phyloP scores from a whole-genome alignment of 2,797 vertebrate genomes.

The Pangasius mekongensis region DNA sequence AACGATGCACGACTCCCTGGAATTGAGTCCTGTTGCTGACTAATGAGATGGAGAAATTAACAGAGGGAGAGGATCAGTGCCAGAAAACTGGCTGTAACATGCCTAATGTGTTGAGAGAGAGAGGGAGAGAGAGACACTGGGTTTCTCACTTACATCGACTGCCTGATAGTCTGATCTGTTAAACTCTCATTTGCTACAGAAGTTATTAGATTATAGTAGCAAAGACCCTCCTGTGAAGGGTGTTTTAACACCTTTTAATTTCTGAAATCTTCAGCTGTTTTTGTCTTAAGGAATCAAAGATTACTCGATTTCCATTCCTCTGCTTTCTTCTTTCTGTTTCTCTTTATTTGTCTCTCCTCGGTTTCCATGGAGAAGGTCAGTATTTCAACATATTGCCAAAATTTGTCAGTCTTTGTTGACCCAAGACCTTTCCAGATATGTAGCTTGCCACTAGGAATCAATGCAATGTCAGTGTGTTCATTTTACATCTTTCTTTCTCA shows the following conservation, averaged over 20 bases:
- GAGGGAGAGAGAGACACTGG: conserved; percentile 11
- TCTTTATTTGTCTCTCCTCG: background rate
- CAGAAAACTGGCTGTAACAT: conserved; percentile 43
- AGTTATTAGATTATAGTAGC: conserved; percentile 20
- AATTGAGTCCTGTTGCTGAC: conserved; percentile 46
- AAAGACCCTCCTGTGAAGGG: background rate
- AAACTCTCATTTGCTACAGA: conserved; percentile 29
- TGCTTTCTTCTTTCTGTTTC: background rate
- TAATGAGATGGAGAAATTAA: conserved; percentile 57
- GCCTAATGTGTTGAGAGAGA: conserved; percentile 44
- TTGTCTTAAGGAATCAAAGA: background rate
- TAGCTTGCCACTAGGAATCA: background rate
- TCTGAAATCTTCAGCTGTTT: background rate
- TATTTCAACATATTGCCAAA: conserved; percentile 4
- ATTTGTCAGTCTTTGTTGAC: background rate
- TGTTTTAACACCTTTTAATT: background rate
- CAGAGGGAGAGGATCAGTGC: conserved; percentile 45
- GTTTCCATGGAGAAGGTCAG: conserved; percentile 31
- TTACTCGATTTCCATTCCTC: background rate
- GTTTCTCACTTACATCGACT: conserved; percentile 49
- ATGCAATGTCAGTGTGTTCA: conserved; percentile 23
- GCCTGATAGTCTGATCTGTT: conserved; percentile 4
- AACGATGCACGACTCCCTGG: conserved; percentile 30
- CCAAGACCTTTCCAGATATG: conserved; percentile 8
- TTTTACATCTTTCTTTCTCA: conserved; percentile 16